These are phyloP conservation scores for Eptatretus atami DNA, from an alignment of 2,797 vertebrate genomes.

Conservation along the genomic window DNA sequence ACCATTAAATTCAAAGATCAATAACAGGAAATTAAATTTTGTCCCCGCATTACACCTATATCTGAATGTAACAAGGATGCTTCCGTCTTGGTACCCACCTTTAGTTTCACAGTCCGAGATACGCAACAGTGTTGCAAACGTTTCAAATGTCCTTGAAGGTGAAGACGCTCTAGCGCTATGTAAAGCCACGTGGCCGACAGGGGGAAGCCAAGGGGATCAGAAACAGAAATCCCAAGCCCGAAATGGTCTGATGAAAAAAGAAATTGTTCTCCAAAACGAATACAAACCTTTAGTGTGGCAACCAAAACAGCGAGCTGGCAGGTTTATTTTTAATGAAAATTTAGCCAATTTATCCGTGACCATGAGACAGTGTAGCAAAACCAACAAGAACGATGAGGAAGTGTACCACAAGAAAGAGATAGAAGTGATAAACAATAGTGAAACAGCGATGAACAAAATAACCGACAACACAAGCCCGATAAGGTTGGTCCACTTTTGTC, in stretches of 20 bases:
- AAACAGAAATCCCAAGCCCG: constrained; percentile 89
- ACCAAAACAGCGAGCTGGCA: constrained; percentile 26
- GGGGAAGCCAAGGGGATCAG: constrained; percentile 57
- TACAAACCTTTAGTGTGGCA: constrained; percentile 68
- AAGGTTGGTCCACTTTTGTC: constrained; percentile 56
- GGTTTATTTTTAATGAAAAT: not conserved
- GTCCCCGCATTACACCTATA: not conserved
- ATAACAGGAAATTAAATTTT: no score
- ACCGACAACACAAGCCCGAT: constrained; percentile 32
- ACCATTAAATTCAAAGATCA: no score
- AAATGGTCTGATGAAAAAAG: constrained; percentile 76
- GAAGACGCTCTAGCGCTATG: constrained; percentile 54
- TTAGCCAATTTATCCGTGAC: not conserved
- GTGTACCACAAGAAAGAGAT: no score
- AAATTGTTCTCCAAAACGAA: constrained; percentile 75
- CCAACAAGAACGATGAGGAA: no score
- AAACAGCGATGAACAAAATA: no score
- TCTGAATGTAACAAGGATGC: not conserved
- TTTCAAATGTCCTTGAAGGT: constrained; percentile 49
- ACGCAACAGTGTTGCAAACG: constrained; percentile 33
- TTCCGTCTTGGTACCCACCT: constrained; percentile 20
- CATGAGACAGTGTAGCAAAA: not conserved
- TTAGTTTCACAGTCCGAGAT: constrained; percentile 49
- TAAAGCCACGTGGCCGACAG: no score
- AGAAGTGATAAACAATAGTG: no score